Base-by-base conservation (phyloP, 2,113 vertebrate species). In the Rhabdornis inornatus region DNA sequence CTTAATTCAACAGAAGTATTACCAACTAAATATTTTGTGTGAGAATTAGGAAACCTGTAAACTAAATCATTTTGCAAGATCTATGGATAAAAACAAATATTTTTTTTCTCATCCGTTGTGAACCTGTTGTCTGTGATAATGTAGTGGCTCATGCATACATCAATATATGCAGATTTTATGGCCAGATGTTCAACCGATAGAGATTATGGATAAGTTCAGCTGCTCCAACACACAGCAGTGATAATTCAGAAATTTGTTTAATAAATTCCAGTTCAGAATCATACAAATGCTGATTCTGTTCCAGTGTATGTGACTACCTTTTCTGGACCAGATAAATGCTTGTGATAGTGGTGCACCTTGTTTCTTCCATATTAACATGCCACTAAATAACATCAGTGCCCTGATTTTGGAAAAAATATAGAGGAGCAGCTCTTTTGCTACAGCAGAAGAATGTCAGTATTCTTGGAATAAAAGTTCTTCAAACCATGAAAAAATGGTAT, bases 311-410 rank as follows among this genome's bases (percentile, higher is more conserved):
- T n/a, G 39, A 30, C 9, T 52, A 35, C 13, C 21, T 11, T 40
- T 93, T 80, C 18, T 83, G 66, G 10, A 37, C 3, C 7, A 89
- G 28, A 22, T 79, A 45, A 0, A 53, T 30, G 35, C 65, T 59
- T 89, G 4, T 74, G 15, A n/a, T 42, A 37, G 30, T 22, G 21
- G n/a, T 33, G 8, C 49, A 28, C 0, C 0, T 60, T 44, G 23
- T 88, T 88, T 60, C 30, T 64, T 71, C 28, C 50, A 45, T 44
- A 37, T 72, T 86, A 76, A 11, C 24, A 15, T 59, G 53, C 6
- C 21, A 24, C 18, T 39, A 71, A 56, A 14, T 3, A 57, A 8
- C 23, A 20, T 20, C 0, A 0, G 10, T 83, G 35, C 15, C 24
- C 16, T 56, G n/a, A 37, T 45, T 90, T 60, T 52, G 37, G 15